Evolutionary conservation across 2,113 vertebrate species (phyloP).

Genomic region (Hemicordylus capensis): DNA sequence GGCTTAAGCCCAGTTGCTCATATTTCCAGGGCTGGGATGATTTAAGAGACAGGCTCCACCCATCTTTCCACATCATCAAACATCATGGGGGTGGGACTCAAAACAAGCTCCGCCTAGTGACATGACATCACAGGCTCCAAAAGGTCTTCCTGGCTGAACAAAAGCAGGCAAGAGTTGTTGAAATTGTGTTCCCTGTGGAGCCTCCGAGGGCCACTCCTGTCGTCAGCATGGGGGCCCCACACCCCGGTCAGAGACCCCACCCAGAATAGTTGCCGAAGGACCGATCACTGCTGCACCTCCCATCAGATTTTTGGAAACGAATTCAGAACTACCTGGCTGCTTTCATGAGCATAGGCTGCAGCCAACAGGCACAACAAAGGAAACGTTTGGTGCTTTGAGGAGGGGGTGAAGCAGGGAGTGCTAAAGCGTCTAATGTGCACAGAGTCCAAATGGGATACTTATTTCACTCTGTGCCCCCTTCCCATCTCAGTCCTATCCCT

Average conservation of each 20-base stretch:
- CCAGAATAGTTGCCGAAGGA: not conserved
- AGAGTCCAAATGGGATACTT: not conserved
- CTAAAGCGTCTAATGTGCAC: not conserved
- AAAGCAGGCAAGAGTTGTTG: not conserved
- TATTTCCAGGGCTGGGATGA: not conserved
- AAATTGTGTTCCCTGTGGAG: not conserved
- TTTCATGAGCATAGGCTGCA: constrained; percentile 2
- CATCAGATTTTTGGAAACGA: not conserved
- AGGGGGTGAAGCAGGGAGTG: not conserved
- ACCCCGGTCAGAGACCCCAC: not conserved
- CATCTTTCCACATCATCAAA: not conserved
- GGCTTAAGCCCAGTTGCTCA: not conserved
- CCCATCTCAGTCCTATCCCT: not conserved
- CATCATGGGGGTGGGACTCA: not conserved
- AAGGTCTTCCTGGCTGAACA: not conserved
- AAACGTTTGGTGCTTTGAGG: accelerated
- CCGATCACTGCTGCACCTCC: not conserved
- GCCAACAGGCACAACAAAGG: not conserved
- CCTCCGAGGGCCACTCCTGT: not conserved
- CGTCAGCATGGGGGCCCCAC: not conserved
- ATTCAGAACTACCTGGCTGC: not conserved
- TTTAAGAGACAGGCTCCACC: not conserved
- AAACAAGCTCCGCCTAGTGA: not conserved
- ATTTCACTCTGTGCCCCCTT: not conserved
- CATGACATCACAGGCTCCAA: constrained; percentile 15